A percentile compares a stretch with the other conserved stretches of the same genome.
Evolutionary conservation across 2,797 vertebrate genomes (phyloP).

Genomic region (Cuniculus paca): DNA sequence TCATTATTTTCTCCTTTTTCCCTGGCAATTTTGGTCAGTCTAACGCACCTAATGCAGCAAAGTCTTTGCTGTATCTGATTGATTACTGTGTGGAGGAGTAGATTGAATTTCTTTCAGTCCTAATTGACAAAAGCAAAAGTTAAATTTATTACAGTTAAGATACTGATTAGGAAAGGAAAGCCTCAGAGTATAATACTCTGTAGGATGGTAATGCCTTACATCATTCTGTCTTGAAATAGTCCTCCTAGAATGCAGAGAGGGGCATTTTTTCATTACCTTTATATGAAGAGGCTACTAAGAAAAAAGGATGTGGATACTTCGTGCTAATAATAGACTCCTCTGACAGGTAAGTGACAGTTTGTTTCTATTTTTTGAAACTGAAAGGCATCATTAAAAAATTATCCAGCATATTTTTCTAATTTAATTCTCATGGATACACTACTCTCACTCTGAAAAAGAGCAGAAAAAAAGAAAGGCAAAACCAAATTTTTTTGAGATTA

Average conservation of each 20-base stretch:
- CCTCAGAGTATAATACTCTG: neutral
- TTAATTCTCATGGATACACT: neutral
- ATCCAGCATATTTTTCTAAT: neutral
- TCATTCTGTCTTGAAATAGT: constrained; percentile 12
- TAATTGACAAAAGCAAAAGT: neutral
- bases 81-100: neutral
- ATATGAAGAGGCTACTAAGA: neutral
- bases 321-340: neutral
- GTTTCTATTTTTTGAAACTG: neutral
- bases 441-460: neutral
- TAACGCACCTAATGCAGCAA: too few species aligned
- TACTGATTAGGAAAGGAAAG: neutral
- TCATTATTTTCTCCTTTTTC: neutral
- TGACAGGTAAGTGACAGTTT: neutral
- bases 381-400: neutral
- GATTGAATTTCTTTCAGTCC: neutral
- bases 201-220: neutral
- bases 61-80: neutral
- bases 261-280: neutral
- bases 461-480: neutral
- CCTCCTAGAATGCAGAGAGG: neutral
- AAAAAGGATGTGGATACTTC: neutral
- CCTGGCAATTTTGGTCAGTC: neutral
- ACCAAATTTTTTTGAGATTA: neutral
- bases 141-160: neutral